These are phyloP conservation scores for Spodoptera littoralis DNA, from an alignment of 2,888 invertebrate species.

Conservation along the genomic window DNA sequence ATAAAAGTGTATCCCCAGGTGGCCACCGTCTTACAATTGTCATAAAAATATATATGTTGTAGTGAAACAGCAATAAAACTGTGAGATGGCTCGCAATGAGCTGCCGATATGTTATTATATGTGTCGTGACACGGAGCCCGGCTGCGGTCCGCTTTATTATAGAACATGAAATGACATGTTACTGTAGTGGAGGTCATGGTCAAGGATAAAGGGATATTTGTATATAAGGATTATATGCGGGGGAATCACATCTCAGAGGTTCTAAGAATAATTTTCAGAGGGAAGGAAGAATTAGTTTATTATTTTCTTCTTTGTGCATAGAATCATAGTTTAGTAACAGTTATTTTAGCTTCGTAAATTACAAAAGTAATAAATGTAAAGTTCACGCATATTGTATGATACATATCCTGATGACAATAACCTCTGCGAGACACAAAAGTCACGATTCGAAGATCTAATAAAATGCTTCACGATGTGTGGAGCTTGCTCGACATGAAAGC, in stretches of 20 bases:
- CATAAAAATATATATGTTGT: slow-evolving; percentile 33
- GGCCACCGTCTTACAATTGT: slow-evolving; percentile 12
- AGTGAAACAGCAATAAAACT: slow-evolving; percentile 36
- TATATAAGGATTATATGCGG: too few relatives aligned
- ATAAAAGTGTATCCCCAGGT: slow-evolving; percentile 35
- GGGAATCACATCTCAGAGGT: too few relatives aligned
- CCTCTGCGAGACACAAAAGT: neutral
- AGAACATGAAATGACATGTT: slow-evolving; percentile 22
- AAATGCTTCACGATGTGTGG: slow-evolving; percentile 14
- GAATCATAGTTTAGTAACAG: too few relatives aligned
- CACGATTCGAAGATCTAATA: slow-evolving; percentile 8
- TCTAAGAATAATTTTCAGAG: too few relatives aligned
- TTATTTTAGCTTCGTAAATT: too few relatives aligned
- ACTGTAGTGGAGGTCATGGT: too few relatives aligned
- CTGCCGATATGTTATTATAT: slow-evolving; percentile 37
- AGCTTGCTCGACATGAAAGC: slow-evolving; percentile 38
- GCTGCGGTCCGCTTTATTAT: slow-evolving; percentile 42
- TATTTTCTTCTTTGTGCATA: too few relatives aligned
- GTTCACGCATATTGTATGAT: too few relatives aligned
- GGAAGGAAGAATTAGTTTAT: too few relatives aligned
- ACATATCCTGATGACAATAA: neutral
- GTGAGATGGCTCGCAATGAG: slow-evolving; percentile 35
- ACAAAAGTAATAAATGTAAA: too few relatives aligned
- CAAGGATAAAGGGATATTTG: too few relatives aligned
- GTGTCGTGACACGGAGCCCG: slow-evolving; percentile 31